Evolutionary conservation across 2,797 vertebrate genomes (phyloP), one percentile per base, ranked within the genome.

Genomic region (Mormyrops boulengeri): DNA sequence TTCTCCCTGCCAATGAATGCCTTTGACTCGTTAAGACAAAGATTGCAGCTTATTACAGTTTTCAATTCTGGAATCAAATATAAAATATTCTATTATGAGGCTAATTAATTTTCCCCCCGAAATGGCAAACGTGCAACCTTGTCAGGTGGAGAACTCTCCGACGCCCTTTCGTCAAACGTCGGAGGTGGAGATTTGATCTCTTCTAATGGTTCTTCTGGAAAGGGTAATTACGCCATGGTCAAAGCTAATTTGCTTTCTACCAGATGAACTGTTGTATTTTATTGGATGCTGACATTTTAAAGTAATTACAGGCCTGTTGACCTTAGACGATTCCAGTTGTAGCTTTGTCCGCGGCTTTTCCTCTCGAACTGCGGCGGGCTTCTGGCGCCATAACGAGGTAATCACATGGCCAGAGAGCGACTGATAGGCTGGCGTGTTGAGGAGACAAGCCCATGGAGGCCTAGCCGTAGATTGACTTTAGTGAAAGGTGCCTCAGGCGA

Each of bases 231-330:
- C 96, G 95, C 97, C 97, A 97, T 99, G 98, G 98, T 99, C 98
- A 99, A 99, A 99, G 98, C 98, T 99, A 99, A 99, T 99, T 99
- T 99, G 98, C 98, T 99, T 98, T 99, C 98, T 99, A 98, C 98
- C 98, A 99, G 98, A 99, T 99, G 98, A 99, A 99, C 98, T 99
- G 98, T 99, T 99, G 98, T 99, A 99, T 99, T 99, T 99, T 99
- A 99, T 99, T 99, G 98, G 98, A 97, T 97, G 97, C 97, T 99
- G 98, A 99, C 98, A 99, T 99, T 99, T 99, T 98, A 99, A 99
- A 99, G 98, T 99, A 99, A 99, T 99, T 99, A 99, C 97, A 96
- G 98, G 97, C 99, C 98, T 99, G 98, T 99, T 99, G 98, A 99
- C 98, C 98, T 98, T 98, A 97, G 97, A 98, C 98, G 97, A 97